phyloP scores from a whole-genome alignment of 2,113 vertebrate genomes.

The Megaptera novaeangliae region DNA sequence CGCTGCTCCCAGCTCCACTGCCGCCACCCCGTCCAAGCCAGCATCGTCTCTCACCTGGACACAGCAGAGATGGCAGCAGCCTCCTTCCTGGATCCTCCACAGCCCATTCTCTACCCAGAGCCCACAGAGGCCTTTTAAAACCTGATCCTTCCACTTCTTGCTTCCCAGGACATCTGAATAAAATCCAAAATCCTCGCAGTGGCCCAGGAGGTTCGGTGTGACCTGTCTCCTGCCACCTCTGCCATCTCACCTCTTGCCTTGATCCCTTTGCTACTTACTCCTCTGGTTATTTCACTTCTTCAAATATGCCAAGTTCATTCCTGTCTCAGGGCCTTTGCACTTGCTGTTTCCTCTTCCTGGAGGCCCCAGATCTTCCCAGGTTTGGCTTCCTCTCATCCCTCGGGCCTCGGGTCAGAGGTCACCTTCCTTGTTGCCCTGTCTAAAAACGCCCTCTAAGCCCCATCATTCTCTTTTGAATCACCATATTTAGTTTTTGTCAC shows the following conservation, averaged over 20 bases:
- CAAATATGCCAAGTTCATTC: not conserved
- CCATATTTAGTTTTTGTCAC: not conserved
- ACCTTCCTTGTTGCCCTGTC: not conserved
- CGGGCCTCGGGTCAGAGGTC: not conserved
- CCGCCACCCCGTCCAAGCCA: too few relatives aligned
- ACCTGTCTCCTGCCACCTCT: not conserved
- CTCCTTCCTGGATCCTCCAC: not conserved
- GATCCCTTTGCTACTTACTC: not conserved
- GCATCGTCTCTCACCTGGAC: too few relatives aligned
- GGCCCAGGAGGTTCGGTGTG: not conserved
- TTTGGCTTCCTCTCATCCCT: not conserved
- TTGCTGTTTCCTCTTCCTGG: not conserved
- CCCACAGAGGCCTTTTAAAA: not conserved
- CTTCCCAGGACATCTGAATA: not conserved
- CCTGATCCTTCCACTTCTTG: not conserved
- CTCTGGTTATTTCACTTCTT: not conserved
- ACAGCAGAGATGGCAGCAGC: not conserved
- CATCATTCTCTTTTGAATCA: too few relatives aligned
- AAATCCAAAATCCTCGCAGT: not conserved
- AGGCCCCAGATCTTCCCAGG: not conserved
- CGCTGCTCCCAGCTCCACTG: too few relatives aligned
- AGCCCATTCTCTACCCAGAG: not conserved
- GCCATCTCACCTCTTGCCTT: not conserved
- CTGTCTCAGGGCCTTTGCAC: not conserved
- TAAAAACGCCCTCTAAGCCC: too few relatives aligned